Evolutionary conservation across 1,140 invertebrate genomes (phyloP).

Genomic region (Delia radicum): DNA sequence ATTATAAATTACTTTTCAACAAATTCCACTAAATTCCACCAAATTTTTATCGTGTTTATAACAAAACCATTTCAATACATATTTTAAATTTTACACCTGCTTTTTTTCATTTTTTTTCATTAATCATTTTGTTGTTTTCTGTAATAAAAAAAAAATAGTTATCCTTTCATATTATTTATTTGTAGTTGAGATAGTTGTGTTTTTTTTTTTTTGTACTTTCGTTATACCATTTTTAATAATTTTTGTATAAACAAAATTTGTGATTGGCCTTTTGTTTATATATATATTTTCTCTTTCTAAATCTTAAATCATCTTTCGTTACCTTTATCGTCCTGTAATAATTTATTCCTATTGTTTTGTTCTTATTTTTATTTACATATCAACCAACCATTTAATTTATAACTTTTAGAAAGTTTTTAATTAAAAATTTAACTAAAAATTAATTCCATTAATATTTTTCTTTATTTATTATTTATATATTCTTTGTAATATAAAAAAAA

Average conservation of each 20-base stretch:
- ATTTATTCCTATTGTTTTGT: neutral
- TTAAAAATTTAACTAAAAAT: neutral
- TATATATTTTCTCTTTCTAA: neutral
- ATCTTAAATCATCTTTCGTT: neutral
- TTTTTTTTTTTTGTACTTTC: neutral
- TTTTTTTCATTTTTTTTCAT: neutral
- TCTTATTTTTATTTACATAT: neutral
- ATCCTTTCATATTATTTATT: neutral
- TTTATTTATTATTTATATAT: slow-evolving; percentile 22
- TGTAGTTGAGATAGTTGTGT: neutral
- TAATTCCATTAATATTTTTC: neutral
- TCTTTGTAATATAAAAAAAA: slow-evolving; percentile 3
- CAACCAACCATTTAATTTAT: no score
- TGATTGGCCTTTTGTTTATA: neutral
- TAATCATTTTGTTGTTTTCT: neutral
- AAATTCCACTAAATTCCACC: no score
- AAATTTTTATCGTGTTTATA: neutral
- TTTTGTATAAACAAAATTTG: neutral
- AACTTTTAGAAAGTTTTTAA: neutral
- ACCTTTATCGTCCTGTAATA: neutral
- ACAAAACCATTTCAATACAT: neutral
- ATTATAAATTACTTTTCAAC: neutral
- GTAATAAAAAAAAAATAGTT: neutral
- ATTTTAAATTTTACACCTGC: neutral
- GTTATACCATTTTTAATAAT: neutral